A percentile compares a stretch with the other conserved stretches of the same genome.
phyloP scores from a whole-genome alignment of 1,140 invertebrate genomes.

The Aphidius gifuensis region DNA sequence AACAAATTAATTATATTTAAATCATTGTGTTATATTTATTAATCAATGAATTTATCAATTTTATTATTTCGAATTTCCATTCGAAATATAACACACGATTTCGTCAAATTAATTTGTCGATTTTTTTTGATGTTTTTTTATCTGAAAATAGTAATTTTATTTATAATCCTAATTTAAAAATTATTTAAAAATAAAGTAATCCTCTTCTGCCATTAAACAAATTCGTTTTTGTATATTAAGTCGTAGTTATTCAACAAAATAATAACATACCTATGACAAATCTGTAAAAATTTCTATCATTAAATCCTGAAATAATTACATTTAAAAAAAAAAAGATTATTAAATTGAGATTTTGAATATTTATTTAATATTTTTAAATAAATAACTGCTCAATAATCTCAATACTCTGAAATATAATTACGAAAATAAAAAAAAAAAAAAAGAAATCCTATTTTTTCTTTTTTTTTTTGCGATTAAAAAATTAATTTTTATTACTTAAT shows the following conservation, averaged over 20 bases:
- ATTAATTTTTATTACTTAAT: no score
- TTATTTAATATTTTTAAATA: neutral
- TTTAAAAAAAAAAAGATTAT: slow-evolving; percentile 28
- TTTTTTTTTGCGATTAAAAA: no score
- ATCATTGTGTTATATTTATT: slow-evolving; percentile 40
- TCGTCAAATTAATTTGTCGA: neutral
- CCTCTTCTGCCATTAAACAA: slow-evolving; percentile 3
- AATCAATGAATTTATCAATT: slow-evolving; percentile 22
- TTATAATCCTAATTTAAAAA: neutral
- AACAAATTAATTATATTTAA: slow-evolving; percentile 26
- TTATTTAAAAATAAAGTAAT: neutral
- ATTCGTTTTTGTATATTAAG: slow-evolving; percentile 26
- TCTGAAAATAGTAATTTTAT: slow-evolving; percentile 13
- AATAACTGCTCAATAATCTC: neutral
- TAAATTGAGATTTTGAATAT: neutral
- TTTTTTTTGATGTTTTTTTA: neutral
- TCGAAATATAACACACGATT: no score
- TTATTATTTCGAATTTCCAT: neutral
- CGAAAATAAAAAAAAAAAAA: neutral
- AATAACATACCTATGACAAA: slow-evolving; percentile 54
- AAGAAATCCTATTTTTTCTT: no score
- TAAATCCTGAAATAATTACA: slow-evolving; percentile 38
- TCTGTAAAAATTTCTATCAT: slow-evolving; percentile 48
- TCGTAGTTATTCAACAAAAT: slow-evolving; percentile 52
- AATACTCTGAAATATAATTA: neutral